Conservation (phyloP, 2,888 invertebrate genomes). For the Lepidocyrtoides sp. region DNA sequence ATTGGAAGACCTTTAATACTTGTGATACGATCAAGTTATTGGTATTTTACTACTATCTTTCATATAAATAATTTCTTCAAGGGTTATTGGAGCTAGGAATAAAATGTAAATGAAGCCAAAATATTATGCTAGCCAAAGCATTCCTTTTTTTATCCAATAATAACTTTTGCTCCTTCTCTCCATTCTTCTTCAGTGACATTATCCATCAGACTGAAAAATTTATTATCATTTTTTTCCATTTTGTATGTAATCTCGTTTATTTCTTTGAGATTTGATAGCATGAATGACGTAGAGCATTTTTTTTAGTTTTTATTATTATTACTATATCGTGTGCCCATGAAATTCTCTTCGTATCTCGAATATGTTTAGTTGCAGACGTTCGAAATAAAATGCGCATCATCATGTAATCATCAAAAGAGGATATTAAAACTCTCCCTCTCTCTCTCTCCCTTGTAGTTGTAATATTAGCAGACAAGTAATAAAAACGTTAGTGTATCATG, state of each 20-base stretch:
- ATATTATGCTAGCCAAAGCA: neutral
- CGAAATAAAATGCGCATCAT: conserved; percentile 42
- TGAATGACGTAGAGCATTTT: conserved; percentile 16
- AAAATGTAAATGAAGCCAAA: conserved; percentile 40
- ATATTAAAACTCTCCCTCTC: conserved; percentile 12
- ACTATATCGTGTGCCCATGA: conserved; percentile 20
- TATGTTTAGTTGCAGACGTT: neutral
- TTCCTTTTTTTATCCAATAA: neutral
- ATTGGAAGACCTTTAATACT: neutral
- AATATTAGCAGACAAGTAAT: neutral
- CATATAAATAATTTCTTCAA: neutral
- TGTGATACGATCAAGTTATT: neutral
- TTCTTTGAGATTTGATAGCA: conserved; percentile 23
- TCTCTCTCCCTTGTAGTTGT: neutral
- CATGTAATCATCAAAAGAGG: conserved; percentile 1
- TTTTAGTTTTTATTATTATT: neutral
- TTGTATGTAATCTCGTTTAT: conserved; percentile 35
- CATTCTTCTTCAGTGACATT: neutral
- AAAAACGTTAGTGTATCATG: conserved; percentile 20
- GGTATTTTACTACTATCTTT: neutral
- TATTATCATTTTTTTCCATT: conserved; percentile 34
- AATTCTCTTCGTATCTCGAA: neutral
- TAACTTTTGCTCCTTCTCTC: conserved; percentile 12
- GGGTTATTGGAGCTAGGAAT: neutral
- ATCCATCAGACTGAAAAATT: conserved; percentile 17